Conservation (phyloP, 2,113 vertebrate species). For the Cranoglanis bouderius region DNA sequence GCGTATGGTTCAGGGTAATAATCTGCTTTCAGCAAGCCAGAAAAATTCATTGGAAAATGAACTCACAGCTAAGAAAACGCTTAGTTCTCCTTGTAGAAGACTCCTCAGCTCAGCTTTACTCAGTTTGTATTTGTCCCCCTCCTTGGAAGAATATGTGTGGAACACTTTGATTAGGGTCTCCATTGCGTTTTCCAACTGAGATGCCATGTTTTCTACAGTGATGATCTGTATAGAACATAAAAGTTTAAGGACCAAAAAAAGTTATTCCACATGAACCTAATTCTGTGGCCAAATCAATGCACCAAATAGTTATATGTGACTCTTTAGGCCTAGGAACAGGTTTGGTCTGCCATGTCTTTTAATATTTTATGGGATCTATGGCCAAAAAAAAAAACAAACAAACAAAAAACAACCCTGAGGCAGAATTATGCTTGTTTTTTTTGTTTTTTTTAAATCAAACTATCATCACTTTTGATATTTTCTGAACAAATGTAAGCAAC, state of each 20-base stretch:
- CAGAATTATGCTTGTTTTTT: background rate
- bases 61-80: conserved; percentile 79
- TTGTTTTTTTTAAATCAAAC: too few relatives aligned
- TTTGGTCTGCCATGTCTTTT: background rate
- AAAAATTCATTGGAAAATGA: background rate
- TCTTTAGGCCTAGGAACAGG: background rate
- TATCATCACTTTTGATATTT: background rate
- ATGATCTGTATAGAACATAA: conserved; percentile 2
- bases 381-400: background rate
- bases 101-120: conserved; percentile 86
- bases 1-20: background rate
- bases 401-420: background rate
- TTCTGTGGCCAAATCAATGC: background rate
- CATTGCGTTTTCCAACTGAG: conserved; percentile 80
- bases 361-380: background rate
- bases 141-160: conserved; percentile 85
- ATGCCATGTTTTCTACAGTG: conserved; percentile 68
- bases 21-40: background rate
- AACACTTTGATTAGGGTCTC: conserved; percentile 84
- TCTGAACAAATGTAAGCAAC: background rate
- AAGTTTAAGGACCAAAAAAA: background rate
- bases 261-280: background rate
- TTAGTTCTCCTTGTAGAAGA: conserved; percentile 81
- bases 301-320: background rate
- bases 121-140: conserved; percentile 90